These are phyloP conservation scores for Calidris pugnax DNA, from an alignment of 2,113 vertebrate species.

Conservation along the genomic window DNA sequence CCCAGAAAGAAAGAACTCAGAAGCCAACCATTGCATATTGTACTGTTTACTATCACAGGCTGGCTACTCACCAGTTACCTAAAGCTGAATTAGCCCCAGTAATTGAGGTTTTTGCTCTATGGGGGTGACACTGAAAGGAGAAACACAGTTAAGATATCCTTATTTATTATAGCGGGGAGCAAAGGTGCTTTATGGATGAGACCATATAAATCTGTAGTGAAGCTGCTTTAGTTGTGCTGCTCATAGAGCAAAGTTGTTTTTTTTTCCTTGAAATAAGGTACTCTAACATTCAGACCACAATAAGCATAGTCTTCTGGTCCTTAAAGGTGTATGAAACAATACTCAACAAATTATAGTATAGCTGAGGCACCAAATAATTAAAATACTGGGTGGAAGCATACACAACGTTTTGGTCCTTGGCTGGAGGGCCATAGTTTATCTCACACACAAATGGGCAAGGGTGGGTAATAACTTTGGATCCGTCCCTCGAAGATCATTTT, in stretches of 20 bases:
- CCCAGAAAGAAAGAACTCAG: neutral
- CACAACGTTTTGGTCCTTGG: neutral
- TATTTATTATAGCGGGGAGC: neutral
- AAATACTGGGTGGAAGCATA: neutral
- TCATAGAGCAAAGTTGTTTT: neutral
- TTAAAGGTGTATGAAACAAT: neutral
- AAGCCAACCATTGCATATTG: neutral
- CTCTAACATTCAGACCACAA: neutral
- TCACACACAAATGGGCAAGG: neutral
- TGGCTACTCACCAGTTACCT: neutral
- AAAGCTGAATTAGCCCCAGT: neutral
- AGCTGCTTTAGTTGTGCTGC: neutral
- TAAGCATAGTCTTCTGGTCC: neutral
- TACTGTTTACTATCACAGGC: neutral
- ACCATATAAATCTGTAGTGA: neutral
- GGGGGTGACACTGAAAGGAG: neutral
- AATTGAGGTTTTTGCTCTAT: neutral
- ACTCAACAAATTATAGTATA: neutral
- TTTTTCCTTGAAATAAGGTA: neutral
- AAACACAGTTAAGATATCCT: neutral
- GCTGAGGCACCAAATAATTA: neutral
- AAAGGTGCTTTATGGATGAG: neutral
- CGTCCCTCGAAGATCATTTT: neutral
- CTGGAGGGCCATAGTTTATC: neutral
- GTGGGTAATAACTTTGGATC: neutral